Base-by-base conservation (phyloP, 2,113 vertebrate species). In the Thymallus thymallus region DNA sequence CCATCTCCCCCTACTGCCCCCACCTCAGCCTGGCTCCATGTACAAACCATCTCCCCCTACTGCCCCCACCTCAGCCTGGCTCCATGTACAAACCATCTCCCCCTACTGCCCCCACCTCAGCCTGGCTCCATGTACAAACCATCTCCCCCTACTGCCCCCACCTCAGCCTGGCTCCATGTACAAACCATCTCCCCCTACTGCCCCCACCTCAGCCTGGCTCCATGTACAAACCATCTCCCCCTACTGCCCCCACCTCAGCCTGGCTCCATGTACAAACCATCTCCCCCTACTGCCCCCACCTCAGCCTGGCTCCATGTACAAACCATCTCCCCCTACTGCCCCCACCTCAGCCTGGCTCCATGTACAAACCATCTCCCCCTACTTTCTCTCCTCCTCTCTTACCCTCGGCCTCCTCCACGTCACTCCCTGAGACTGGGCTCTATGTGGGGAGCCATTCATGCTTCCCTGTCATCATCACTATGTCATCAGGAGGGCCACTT, bases 11-110 rank as follows among this genome's bases (percentile, higher is more conserved):
- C 26, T 26, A 26, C 26, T 26, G 1, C 22, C 29, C 56, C n/a
- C 46, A 68, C 65, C 62, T 82, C 78, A 62, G 76, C 78, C 80
- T 88, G 69, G 45, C 66, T 69, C 89, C 83, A 86, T 84, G 78
- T 60, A 60, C 56, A 60, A 60, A 60, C 56, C 56, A 41, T 41
- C 1, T 26, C 26, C 26, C 26, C 26, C 26, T 26, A 26, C 26
- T 26, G 1, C 22, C 29, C 56, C n/a, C 46, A 68, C 65, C 62
- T 82, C 78, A 62, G 76, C 78, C 80, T 88, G 69, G 45, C 66
- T 69, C 89, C 83, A 86, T 84, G 78, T 60, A 60, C 56, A 60
- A 60, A 60, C 56, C 56, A 41, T 41, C 1, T 26, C 26, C 26
- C 26, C 26, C 26, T 26, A 26, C 26, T 26, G 1, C 22, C 29